Evolutionary conservation across 2,888 invertebrate genomes (phyloP), one percentile per base, ranked within the genome.

Genomic region (Onthophagus sagittarius): DNA sequence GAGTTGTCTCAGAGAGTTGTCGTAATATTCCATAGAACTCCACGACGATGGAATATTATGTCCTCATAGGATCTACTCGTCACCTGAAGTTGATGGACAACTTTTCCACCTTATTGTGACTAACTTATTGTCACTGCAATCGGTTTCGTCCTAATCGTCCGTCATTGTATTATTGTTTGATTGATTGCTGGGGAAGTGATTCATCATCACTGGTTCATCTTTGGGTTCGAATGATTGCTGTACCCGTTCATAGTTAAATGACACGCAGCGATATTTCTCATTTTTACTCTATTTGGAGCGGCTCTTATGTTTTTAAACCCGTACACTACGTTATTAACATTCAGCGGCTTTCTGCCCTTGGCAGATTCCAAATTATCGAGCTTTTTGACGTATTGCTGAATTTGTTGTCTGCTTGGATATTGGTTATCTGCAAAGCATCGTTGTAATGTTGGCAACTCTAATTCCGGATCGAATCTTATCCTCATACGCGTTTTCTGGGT

Each of bases 271-370:
- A 89, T 88, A 83, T 90, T 88, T 77, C 94, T 88, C 81, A 93
- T 87, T 86, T 96, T 96, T 1, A 96, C 96, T 63, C 98, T 89
- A 82, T 98, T 96, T 83, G 96, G 95, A 0, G 97, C 97, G 0
- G 98, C 98, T 71, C 99, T 89, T 0, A 98, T 98, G 83, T 98
- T 98, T 85, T 98, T 98, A 86, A 99, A 99, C 96, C 96, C 96
- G 82, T 96, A 96, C 13, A 97, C 97, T 13, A 98, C 97, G 83
- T 98, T 98, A 82, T 97, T 97, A 3, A 98, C 93, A 85, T 98
- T 98, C 71, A 98, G 87, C 0, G 97, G 97, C 82, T 98, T 97
- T 69, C 98, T 89, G 0, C 97, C 98, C 71, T 95, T 90, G 63
- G 98, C 90, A 71, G 97, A 98, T 82, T 97, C 97, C 77, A 98